These are phyloP conservation scores for Desmodus rotundus DNA, from an alignment of 2,113 vertebrate genomes.

Conservation along the genomic window DNA sequence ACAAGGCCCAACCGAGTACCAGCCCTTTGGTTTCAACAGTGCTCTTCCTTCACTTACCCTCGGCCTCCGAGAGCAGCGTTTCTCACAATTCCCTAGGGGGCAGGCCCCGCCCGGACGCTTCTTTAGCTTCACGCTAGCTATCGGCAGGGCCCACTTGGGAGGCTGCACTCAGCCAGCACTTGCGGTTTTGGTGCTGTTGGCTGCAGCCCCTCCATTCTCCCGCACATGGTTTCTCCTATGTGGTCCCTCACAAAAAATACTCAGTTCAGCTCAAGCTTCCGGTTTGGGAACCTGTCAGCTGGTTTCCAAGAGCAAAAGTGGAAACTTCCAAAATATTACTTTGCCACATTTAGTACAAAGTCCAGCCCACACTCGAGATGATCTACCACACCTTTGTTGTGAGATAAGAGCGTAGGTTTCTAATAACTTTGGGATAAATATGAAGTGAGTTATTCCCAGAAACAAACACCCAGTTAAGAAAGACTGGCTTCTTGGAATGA, in stretches of 20 bases:
- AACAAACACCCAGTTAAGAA: background rate
- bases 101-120: background rate
- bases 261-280: background rate
- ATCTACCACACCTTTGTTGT: background rate
- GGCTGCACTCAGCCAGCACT: background rate
- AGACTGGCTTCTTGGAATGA: conserved; percentile 34
- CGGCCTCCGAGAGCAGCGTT: background rate
- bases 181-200: too few species aligned
- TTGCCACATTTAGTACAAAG: background rate
- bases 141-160: background rate
- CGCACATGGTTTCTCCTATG: background rate
- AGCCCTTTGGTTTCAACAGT: background rate
- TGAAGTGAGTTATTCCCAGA: background rate
- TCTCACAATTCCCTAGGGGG: background rate
- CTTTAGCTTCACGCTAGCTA: background rate
- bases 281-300: background rate
- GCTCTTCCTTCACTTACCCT: background rate
- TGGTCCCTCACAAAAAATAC: background rate
- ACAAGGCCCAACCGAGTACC: background rate
- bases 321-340: background rate
- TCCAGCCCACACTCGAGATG: background rate
- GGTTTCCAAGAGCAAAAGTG: background rate
- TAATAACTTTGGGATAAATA: background rate
- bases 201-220: background rate
- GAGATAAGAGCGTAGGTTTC: background rate